Percentiles rank a stretch among this genome's conserved stretches.
These are phyloP conservation scores for Malurus splendens DNA, from an alignment of 2,797 vertebrate genomes.

Conservation along the genomic window DNA sequence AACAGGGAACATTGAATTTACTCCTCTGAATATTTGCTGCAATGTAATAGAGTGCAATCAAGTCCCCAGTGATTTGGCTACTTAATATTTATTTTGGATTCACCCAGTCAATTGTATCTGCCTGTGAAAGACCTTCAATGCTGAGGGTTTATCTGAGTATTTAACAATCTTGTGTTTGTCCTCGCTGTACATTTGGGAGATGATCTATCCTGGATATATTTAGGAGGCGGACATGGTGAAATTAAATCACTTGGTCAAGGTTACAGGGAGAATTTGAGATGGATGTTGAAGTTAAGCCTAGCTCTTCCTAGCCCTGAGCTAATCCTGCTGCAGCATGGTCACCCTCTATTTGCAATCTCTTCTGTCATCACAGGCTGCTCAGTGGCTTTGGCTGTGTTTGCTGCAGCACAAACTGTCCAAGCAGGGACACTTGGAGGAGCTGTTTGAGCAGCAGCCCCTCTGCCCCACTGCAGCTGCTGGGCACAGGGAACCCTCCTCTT, in stretches of 20 bases:
- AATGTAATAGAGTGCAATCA: neutral
- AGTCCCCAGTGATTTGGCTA: neutral
- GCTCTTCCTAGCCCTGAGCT: neutral
- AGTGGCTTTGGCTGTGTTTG: neutral
- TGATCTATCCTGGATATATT: neutral
- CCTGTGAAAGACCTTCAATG: neutral
- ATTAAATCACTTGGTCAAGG: slow-evolving; percentile 20
- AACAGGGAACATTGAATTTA: neutral
- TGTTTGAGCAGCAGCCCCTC: neutral
- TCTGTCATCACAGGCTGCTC: neutral
- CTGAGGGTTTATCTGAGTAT: neutral
- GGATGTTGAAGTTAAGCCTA: slow-evolving; percentile 8
- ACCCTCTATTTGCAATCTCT: neutral
- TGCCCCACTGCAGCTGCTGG: fast-evolving
- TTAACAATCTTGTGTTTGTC: neutral
- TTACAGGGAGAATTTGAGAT: neutral
- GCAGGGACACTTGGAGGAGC: neutral
- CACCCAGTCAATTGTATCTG: neutral
- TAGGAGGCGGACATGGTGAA: neutral
- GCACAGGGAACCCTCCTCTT: neutral
- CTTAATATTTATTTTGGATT: neutral
- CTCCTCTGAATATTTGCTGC: neutral
- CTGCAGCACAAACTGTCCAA: neutral
- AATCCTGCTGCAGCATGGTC: neutral
- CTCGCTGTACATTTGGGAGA: neutral